Evolutionary conservation across 2,113 vertebrate genomes (phyloP).

Genomic region (Ptychochromis oligacanthus): DNA sequence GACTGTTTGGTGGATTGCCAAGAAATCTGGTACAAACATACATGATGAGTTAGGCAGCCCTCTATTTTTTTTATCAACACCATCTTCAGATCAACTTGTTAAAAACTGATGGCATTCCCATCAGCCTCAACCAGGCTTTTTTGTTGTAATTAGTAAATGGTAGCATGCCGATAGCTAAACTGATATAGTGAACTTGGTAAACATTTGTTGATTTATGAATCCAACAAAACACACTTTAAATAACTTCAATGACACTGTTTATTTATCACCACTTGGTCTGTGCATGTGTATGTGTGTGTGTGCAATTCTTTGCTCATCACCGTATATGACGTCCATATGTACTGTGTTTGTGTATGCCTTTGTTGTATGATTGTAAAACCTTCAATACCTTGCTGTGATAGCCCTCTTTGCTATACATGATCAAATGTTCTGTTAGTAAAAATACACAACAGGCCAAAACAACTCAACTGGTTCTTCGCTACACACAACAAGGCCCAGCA

Average conservation of each 20-base stretch:
- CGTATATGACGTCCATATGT: slow-evolving; percentile 14
- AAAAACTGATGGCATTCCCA: background rate
- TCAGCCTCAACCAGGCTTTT: background rate
- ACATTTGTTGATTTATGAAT: slow-evolving; percentile 9
- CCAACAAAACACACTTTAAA: slow-evolving; percentile 65
- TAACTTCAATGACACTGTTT: slow-evolving; percentile 73
- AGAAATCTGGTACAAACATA: background rate
- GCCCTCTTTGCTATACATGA: slow-evolving; percentile 71
- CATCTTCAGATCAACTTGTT: background rate
- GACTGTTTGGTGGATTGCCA: background rate
- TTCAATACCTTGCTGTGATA: slow-evolving; percentile 70
- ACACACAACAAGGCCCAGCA: slow-evolving; percentile 71
- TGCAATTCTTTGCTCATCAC: background rate
- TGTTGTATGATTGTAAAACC: slow-evolving; percentile 64
- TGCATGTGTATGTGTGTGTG: slow-evolving; percentile 38
- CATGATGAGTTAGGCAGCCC: background rate
- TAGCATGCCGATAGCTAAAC: background rate
- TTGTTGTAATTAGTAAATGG: background rate
- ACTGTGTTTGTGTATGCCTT: slow-evolving; percentile 33
- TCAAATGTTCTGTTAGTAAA: slow-evolving; percentile 72
- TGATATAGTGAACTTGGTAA: background rate
- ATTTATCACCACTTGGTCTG: slow-evolving; percentile 77
- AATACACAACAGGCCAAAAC: slow-evolving; percentile 71
- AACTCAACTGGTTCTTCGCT: slow-evolving; percentile 64
- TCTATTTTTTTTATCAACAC: background rate